These are phyloP conservation scores for Leptopilina boulardi DNA, from an alignment of 1,140 invertebrate species.

Conservation along the genomic window DNA sequence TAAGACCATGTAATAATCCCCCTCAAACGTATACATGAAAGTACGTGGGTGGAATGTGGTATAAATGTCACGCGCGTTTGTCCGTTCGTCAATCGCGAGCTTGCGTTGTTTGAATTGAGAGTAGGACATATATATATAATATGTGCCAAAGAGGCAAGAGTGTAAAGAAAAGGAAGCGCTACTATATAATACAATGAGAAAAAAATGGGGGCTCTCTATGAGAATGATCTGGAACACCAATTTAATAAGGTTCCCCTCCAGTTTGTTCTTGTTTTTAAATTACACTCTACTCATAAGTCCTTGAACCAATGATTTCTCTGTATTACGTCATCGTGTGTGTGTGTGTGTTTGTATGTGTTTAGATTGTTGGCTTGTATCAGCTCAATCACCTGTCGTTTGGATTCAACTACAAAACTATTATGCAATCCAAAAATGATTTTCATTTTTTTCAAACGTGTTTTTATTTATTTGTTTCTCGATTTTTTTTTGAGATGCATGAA, in stretches of 20 bases:
- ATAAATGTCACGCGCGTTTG: background rate
- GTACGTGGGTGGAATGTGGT: slow-evolving; percentile 15
- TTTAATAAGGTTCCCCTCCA: background rate
- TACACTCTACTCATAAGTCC: background rate
- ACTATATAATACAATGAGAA: background rate
- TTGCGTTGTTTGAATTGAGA: background rate
- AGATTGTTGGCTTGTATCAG: background rate
- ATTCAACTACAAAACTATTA: background rate
- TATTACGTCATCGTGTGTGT: background rate
- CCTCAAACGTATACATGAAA: background rate
- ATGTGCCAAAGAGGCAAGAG: background rate
- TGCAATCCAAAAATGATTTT: background rate
- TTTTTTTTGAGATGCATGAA: background rate
- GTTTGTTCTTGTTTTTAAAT: slow-evolving; percentile 14
- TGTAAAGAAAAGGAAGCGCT: background rate
- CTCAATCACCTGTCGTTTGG: slow-evolving; percentile 12
- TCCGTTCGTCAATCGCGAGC: background rate
- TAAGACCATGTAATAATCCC: background rate
- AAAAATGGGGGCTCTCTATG: background rate
- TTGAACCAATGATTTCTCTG: slow-evolving; percentile 4
- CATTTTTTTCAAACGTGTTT: too few relatives aligned
- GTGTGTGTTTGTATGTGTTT: background rate
- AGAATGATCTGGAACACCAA: slow-evolving; percentile 6
- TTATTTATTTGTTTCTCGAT: background rate
- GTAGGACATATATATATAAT: background rate